These are phyloP conservation scores for Drosophila falleni DNA, from an alignment of 2,888 invertebrate species.

Conservation along the genomic window DNA sequence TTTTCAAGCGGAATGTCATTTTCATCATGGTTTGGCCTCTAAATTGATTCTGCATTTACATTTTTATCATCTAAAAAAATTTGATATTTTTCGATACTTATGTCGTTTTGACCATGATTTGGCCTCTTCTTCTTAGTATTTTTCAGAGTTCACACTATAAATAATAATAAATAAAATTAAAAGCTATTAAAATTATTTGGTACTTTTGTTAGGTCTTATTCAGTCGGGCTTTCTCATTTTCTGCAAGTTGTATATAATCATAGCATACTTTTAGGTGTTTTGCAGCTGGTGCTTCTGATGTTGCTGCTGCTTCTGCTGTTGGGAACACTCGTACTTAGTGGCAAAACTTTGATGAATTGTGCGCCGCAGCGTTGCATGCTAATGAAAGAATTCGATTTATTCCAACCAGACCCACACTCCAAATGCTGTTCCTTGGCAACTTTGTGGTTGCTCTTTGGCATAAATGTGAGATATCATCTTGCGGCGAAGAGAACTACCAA, in stretches of 20 bases:
- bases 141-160: too few relatives aligned
- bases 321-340: slow-evolving; percentile 21
- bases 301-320: slow-evolving; percentile 16
- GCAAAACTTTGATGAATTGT: slow-evolving; percentile 64
- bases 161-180: too few relatives aligned
- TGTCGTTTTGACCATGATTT: too few relatives aligned
- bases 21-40: too few relatives aligned
- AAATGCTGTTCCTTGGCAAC: slow-evolving; percentile 25
- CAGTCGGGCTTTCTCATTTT: neutral
- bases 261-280: slow-evolving; percentile 65
- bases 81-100: too few relatives aligned
- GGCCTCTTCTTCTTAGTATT: too few relatives aligned
- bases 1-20: too few relatives aligned
- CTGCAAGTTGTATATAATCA: slow-evolving; percentile 37
- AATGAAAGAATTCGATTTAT: slow-evolving; percentile 69
- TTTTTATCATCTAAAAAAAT: too few relatives aligned
- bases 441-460: slow-evolving; percentile 42
- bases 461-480: slow-evolving; percentile 18
- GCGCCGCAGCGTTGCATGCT: slow-evolving; percentile 47
- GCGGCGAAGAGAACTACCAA: neutral
- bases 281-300: slow-evolving; percentile 54
- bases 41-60: too few relatives aligned
- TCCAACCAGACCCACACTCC: slow-evolving; percentile 30
- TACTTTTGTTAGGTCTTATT: neutral
- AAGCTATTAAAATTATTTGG: too few relatives aligned